Conservation (phyloP, 2,113 vertebrate species). For the Jaculus jaculus region DNA sequence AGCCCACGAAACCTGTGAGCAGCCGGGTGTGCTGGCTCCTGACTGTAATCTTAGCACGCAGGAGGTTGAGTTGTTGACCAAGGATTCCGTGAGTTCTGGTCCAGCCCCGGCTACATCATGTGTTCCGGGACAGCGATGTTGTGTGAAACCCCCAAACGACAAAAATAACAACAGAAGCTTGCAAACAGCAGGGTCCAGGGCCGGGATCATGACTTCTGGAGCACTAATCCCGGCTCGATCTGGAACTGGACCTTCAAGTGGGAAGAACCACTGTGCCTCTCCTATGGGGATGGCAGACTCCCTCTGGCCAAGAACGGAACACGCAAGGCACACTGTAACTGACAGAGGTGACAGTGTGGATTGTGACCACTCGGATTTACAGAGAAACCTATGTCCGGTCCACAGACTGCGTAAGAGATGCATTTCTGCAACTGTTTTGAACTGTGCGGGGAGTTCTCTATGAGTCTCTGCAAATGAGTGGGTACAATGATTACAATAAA, state of each 20-base stretch:
- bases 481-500: not conserved
- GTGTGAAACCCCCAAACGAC: no score
- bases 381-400: not conserved
- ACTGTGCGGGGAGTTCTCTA: not conserved
- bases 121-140: no score
- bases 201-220: accelerated
- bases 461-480: not conserved
- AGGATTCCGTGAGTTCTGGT: not conserved
- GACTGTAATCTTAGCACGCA: not conserved
- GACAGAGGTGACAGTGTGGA: accelerated
- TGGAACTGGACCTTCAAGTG: not conserved
- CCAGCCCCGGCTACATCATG: no score
- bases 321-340: not conserved
- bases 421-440: not conserved
- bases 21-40: not conserved
- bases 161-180: no score
- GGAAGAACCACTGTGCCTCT: not conserved
- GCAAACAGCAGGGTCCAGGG: not conserved
- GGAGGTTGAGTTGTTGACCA: no score
- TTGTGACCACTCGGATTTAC: not conserved
- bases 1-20: accelerated
- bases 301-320: not conserved
- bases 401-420: not conserved
- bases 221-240: not conserved
- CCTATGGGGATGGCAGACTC: not conserved